phyloP scores from a whole-genome alignment of 1,140 invertebrate genomes.

The Propsilocerus akamusi region DNA sequence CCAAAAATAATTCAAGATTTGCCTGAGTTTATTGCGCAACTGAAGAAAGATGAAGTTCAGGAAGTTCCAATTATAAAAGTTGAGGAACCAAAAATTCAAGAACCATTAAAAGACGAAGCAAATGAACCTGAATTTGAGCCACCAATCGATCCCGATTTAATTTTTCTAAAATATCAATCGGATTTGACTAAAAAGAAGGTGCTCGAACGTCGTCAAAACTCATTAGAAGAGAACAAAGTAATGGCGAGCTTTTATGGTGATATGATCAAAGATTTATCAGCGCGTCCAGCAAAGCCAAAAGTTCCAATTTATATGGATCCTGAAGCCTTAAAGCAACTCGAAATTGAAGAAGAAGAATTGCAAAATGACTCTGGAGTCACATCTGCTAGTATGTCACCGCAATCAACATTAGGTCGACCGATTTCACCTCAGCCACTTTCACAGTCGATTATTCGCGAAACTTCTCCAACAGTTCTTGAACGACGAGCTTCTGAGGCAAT shows the following conservation, averaged over 20 bases:
- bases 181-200: conserved; percentile 17
- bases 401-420: background rate
- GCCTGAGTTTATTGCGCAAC: background rate
- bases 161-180: conserved; percentile 11
- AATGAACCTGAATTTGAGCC: conserved; percentile 1
- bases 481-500: conserved; percentile 19
- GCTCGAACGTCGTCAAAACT: conserved; percentile 12
- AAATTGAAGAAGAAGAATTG: conserved; percentile 16
- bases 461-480: conserved; percentile 14
- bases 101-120: conserved; percentile 10
- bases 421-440: background rate
- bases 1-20: conserved; percentile 10
- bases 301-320: conserved; percentile 36
- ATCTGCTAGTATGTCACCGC: background rate
- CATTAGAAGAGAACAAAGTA: conserved; percentile 40
- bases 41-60: conserved; percentile 4
- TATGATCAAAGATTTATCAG: conserved; percentile 48
- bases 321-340: conserved; percentile 38
- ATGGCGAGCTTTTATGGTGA: conserved; percentile 63
- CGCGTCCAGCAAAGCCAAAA: conserved; percentile 27
- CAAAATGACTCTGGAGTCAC: conserved; percentile 7
- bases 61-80: conserved; percentile 20
- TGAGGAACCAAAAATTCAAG: conserved; percentile 10
- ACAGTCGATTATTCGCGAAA: conserved; percentile 11
- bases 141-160: conserved; percentile 4